Evolutionary conservation across 2,113 vertebrate genomes (phyloP), one percentile per base, ranked within the genome.

Genomic region (Paramormyrops kingsleyae): DNA sequence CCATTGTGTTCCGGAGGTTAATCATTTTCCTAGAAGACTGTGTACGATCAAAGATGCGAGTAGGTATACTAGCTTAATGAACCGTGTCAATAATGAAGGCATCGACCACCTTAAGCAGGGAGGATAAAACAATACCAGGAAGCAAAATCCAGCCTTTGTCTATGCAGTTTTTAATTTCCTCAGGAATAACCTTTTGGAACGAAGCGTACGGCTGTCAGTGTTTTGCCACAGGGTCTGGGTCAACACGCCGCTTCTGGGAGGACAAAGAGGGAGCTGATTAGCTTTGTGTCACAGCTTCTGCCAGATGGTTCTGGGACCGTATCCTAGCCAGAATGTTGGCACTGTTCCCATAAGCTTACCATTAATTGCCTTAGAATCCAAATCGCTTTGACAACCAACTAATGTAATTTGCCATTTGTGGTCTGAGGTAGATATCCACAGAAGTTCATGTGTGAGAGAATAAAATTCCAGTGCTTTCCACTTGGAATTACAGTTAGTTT

Each of bases 131-230:
- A 80, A 4, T 17, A 17, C 35, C 15, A 80, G 8, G 39, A 42
- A 3, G 21, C 12, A 4, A 88, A 70, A 70, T 88, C 39, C 66
- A 47, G 31, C 1, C 44, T 47, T 89, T 83, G 47, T 31, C 42
- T 17, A 47, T 39, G 7, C 50, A 53, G 88, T 47, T 83, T 89
- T 53, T 83, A 44, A 59, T 89, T 89, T 84, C 89, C 80, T 59
- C 35, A 59, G 89, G 77, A 62, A 31, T 39, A 53, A 46, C 53
- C 52, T 89, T 42, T 66, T 39, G 24, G 59, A 85, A 84, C 42
- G 56, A n/a, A 62, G 19, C 0, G 4, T 19, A 15, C 35, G 9
- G 17, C 17, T 21, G 17, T n/a, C 17, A n/a, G 39, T 15, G 15
- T 21, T 24, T 35, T 44, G 56, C 35, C 12, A 52, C 86, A 15